These are phyloP conservation scores for Silurus meridionalis DNA, from an alignment of 2,113 vertebrate genomes.

Conservation along the genomic window DNA sequence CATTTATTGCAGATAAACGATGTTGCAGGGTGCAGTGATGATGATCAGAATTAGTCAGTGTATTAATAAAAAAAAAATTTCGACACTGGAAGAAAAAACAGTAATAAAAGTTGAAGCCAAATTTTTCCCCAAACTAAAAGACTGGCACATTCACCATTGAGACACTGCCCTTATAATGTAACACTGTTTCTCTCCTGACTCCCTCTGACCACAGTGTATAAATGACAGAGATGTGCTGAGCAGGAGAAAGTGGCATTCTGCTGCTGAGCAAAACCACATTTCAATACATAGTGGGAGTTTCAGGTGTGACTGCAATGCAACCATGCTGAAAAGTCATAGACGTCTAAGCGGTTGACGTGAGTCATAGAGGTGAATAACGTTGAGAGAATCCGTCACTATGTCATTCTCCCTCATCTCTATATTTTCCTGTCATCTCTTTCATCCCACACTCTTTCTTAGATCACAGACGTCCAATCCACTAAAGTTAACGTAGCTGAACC, in stretches of 20 bases:
- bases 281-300: slow-evolving; percentile 20
- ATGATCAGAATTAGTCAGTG: too few relatives aligned
- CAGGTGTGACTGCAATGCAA: slow-evolving; percentile 6
- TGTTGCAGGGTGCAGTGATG: too few relatives aligned
- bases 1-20: too few relatives aligned
- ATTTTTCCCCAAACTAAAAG: neutral
- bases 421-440: slow-evolving; percentile 33
- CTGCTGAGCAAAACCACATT: neutral
- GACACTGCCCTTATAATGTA: neutral
- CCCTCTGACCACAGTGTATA: slow-evolving; percentile 2
- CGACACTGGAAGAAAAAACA: neutral
- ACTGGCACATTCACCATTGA: neutral
- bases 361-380: neutral
- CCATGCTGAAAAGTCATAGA: slow-evolving; percentile 26
- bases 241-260: slow-evolving; percentile 2
- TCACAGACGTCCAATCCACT: slow-evolving; percentile 24
- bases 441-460: slow-evolving; percentile 30
- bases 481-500: slow-evolving; percentile 22
- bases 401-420: slow-evolving; percentile 24
- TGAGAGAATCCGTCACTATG: slow-evolving; percentile 21
- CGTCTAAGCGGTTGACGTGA: neutral
- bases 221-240: slow-evolving; percentile 23
- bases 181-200: neutral
- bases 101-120: neutral
- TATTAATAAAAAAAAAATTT: too few relatives aligned